Evolutionary conservation across 2,113 vertebrate genomes (phyloP), one percentile per base, ranked within the genome.

Genomic region (Blennius ocellaris): DNA sequence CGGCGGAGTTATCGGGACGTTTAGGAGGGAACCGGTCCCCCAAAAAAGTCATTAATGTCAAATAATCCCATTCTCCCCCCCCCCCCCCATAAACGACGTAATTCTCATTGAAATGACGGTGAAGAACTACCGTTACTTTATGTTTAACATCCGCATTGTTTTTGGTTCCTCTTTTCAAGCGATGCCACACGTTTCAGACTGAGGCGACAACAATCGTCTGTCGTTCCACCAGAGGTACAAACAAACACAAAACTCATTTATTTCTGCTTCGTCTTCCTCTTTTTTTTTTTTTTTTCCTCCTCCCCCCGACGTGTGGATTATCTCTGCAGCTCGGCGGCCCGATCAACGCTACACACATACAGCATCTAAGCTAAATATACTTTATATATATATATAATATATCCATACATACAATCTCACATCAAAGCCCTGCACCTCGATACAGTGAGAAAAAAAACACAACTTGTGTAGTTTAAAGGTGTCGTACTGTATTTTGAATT

Each of bases 311-410:
- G 21, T 30, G 21, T 30, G 21, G 21, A 30, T 30, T 30, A 30
- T 30, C 21, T 30, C 21, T 30, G 21, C 21, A 30, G 21, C 21
- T 30, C 21, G 21, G 21, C 21, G 21, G 21, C 21, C 21, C 54
- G 54, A 6, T 71, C 43, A 59, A 10, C 51, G 70, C 37, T 56
- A 50, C 39, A 48, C 55, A 76, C 14, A 73, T 43, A 51, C 49
- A 17, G 41, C 78, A 66, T 70, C 73, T 58, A 60, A 66, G 54
- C 49, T 68, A 66, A 61, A 64, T 49, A 64, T 54, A 5, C 67
- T 52, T 3, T 40, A 69, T 43, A 60, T 82, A 56, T 81, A 66
- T 82, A 63, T 69, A 82, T 45, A 71, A 48, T 64, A 36, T 17
- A 41, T 71, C 14, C 77, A 77, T 67, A 58, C 61, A 53, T 70